phyloP scores from a whole-genome alignment of 2,797 vertebrate genomes.

The Allobates femoralis region DNA sequence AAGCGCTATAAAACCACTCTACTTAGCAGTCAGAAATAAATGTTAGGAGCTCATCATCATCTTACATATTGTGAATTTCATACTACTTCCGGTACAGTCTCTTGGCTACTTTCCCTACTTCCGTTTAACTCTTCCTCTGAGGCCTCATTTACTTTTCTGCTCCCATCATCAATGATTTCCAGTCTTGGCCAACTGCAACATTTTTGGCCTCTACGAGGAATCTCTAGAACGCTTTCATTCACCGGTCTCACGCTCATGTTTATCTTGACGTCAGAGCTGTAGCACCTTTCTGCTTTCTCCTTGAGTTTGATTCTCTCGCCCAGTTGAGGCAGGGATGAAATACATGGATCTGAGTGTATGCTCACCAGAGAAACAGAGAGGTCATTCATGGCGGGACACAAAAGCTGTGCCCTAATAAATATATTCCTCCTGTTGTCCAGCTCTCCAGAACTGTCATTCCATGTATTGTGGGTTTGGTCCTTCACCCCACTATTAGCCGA shows the following conservation, averaged over 20 bases:
- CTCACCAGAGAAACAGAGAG: constrained; percentile 73
- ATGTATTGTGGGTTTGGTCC: constrained; percentile 60
- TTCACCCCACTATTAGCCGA: constrained; percentile 65
- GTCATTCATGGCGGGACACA: constrained; percentile 66
- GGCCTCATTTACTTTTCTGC: constrained; percentile 76
- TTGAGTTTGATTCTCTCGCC: constrained; percentile 72
- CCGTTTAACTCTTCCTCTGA: constrained; percentile 22
- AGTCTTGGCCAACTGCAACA: constrained; percentile 90
- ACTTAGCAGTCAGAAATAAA: too few species aligned
- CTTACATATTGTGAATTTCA: not conserved
- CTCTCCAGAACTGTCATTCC: constrained; percentile 59
- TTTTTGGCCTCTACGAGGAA: constrained; percentile 76
- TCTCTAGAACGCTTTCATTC: constrained; percentile 69
- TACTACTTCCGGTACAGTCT: constrained; percentile 43
- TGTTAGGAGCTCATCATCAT: too few species aligned
- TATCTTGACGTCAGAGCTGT: constrained; percentile 51
- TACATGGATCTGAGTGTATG: constrained; percentile 76
- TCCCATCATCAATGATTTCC: constrained; percentile 79
- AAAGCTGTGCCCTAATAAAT: constrained; percentile 59
- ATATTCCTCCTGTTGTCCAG: constrained; percentile 58
- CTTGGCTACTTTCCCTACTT: constrained; percentile 50
- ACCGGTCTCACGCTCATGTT: constrained; percentile 72
- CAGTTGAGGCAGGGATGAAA: constrained; percentile 65
- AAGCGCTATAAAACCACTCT: too few species aligned
- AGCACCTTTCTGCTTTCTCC: constrained; percentile 52